phyloP scores from a whole-genome alignment of 2,113 vertebrate genomes.

The Entosphenus tridentatus region DNA sequence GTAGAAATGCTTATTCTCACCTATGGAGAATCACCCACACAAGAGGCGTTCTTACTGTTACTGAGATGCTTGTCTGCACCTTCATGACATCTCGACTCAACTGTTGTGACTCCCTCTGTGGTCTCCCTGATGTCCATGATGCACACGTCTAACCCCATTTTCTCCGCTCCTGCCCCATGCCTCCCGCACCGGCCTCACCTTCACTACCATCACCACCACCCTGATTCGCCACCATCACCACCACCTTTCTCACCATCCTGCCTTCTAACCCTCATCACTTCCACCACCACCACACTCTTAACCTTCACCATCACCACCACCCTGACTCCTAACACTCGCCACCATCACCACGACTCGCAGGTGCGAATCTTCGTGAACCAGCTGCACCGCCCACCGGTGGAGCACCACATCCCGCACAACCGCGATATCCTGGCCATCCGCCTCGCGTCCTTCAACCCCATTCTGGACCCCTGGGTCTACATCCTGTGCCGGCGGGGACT shows the following conservation, averaged over 20 bases:
- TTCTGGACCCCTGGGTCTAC: conserved; percentile 41
- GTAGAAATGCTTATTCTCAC: no score
- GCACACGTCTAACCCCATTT: no score
- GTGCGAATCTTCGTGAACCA: conserved; percentile 39
- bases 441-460: conserved; percentile 39
- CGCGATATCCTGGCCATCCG: conserved; percentile 32
- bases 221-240: background rate
- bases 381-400: conserved; percentile 20
- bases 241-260: background rate
- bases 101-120: no score
- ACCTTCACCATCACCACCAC: conserved; percentile 3
- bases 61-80: no score
- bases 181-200: background rate
- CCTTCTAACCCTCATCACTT: background rate
- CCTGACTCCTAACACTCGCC: no score
- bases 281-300: background rate
- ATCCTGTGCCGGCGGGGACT: conserved; percentile 36
- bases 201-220: background rate
- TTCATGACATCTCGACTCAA: no score
- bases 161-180: background rate
- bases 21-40: no score
- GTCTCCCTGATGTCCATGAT: no score
- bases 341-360: conserved; percentile 14
- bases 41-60: no score
- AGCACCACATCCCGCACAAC: background rate